Percentiles rank a stretch among this genome's conserved stretches.
phyloP scores from a whole-genome alignment of 1,140 invertebrate genomes.

The Aricia agestis region DNA sequence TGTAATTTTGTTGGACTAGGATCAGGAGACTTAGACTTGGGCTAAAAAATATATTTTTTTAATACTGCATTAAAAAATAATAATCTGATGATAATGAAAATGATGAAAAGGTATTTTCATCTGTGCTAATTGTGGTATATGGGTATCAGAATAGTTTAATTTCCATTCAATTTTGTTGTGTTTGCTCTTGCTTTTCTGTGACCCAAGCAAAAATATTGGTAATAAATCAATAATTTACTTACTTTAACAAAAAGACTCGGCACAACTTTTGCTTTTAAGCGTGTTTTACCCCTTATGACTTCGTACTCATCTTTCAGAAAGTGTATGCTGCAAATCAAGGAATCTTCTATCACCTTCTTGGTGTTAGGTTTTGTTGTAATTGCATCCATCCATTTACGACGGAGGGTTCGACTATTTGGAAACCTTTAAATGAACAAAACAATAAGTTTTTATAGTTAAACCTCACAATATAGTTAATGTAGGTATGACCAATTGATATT shows the following conservation, averaged over 20 bases:
- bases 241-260: conserved; percentile 39
- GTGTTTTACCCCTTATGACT: conserved; percentile 38
- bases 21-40: not conserved
- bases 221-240: conserved; percentile 7
- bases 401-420: conserved; percentile 41
- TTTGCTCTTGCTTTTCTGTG: no score
- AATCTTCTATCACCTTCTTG: conserved; percentile 34
- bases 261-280: conserved; percentile 49
- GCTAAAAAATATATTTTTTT: not conserved
- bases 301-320: conserved; percentile 47
- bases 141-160: not conserved
- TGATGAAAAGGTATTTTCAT: no score
- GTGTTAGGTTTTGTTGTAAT: conserved; percentile 27
- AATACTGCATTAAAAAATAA: not conserved
- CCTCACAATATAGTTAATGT: no score
- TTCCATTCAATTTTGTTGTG: no score
- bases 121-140: no score
- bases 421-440: conserved; percentile 40
- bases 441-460: not conserved
- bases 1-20: not conserved
- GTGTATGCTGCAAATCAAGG: conserved; percentile 47
- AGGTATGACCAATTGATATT: no score
- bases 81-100: not conserved
- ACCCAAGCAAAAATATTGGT: no score
- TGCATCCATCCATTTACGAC: conserved; percentile 45